phyloP scores from a whole-genome alignment of 2,113 vertebrate genomes.

The Lagenorhynchus albirostris region DNA sequence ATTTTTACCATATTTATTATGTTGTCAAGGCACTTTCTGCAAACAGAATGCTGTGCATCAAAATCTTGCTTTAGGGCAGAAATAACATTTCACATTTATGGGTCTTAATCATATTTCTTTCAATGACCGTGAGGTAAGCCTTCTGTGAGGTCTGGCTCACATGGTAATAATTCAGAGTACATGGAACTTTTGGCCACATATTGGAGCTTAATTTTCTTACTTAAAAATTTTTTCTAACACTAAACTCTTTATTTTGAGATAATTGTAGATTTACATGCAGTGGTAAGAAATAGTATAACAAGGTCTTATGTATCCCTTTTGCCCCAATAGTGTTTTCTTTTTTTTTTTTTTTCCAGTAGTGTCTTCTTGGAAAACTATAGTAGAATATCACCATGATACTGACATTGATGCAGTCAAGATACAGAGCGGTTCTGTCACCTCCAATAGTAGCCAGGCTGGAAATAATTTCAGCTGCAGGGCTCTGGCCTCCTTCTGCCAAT shows the following conservation, averaged over 20 bases:
- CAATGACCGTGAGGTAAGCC: not conserved
- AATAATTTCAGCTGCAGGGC: not conserved
- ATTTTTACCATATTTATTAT: conserved; percentile 58
- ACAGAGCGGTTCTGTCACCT: not conserved
- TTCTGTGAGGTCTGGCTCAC: not conserved
- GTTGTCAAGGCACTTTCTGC: conserved; percentile 40
- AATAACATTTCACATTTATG: conserved; percentile 7
- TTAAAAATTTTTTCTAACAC: not conserved
- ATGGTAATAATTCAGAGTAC: not conserved
- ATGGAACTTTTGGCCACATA: not conserved
- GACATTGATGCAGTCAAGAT: not conserved
- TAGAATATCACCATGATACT: not conserved
- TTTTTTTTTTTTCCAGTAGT: not conserved
- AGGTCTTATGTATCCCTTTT: not conserved
- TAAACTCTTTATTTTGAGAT: not conserved
- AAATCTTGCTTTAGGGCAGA: conserved; percentile 1
- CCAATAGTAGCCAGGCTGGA: not conserved
- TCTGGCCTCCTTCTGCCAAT: not conserved
- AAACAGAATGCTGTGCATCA: not conserved
- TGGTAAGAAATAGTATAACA: not conserved
- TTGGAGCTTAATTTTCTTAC: not conserved
- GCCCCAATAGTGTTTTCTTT: not conserved
- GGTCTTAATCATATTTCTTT: not conserved
- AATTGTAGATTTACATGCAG: not conserved
- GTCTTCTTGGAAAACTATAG: not conserved